phyloP scores from a whole-genome alignment of 2,888 invertebrate genomes.

The Stenurella melanura region DNA sequence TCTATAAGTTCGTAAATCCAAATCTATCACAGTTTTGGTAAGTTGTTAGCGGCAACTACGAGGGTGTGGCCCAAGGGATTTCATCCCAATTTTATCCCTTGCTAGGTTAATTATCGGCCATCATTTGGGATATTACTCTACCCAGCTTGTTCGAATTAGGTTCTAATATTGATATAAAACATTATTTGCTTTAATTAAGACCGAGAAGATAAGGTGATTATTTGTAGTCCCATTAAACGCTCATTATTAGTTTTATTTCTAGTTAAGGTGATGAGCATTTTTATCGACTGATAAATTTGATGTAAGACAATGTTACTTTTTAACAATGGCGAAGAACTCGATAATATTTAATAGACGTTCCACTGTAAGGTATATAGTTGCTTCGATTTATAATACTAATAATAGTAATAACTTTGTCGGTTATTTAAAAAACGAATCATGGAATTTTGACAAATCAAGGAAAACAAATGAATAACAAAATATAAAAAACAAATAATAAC shows the following conservation, averaged over 20 bases:
- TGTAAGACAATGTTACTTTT: neutral
- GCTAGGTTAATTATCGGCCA: constrained; percentile 61
- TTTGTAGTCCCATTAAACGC: neutral
- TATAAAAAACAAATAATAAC: no score
- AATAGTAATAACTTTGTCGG: no score
- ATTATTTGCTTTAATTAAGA: constrained; percentile 50
- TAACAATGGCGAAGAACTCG: neutral
- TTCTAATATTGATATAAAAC: constrained; percentile 51
- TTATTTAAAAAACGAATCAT: no score
- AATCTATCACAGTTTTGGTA: constrained; percentile 56
- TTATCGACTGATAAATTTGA: neutral
- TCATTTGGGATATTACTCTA: constrained; percentile 56
- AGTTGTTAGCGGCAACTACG: constrained; percentile 36
- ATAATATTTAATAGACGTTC: no score
- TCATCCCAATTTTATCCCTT: constrained; percentile 50
- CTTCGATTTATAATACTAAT: no score
- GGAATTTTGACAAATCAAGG: no score
- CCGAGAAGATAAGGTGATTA: constrained; percentile 48
- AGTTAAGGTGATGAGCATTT: neutral
- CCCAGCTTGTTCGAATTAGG: constrained; percentile 35
- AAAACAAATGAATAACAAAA: no score
- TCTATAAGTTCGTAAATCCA: constrained; percentile 55
- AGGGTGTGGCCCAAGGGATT: constrained; percentile 40
- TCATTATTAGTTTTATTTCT: neutral
- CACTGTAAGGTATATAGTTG: no score